phyloP scores from a whole-genome alignment of 1,140 invertebrate genomes.

The Teleopsis dalmanni region DNA sequence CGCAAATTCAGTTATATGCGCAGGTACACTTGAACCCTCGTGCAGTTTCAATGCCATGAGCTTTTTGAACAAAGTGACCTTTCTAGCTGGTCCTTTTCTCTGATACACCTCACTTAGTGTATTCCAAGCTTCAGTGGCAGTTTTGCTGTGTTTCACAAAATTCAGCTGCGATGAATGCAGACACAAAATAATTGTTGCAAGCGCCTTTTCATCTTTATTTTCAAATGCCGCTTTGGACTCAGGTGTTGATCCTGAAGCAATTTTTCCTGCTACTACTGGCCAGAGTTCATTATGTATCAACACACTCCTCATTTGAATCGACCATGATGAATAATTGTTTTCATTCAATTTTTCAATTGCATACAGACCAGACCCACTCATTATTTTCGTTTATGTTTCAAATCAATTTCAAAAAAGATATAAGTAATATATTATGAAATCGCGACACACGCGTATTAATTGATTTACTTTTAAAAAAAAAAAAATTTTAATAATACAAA shows the following conservation, averaged over 20 bases:
- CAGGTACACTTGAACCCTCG: background rate
- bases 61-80: slow-evolving; percentile 5
- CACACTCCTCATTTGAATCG: slow-evolving; percentile 14
- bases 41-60: background rate
- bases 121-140: slow-evolving; percentile 2
- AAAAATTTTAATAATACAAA: no score
- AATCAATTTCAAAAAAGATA: no score
- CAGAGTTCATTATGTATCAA: slow-evolving; percentile 8
- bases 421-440: no score
- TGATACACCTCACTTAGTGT: background rate
- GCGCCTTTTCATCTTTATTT: slow-evolving; percentile 2
- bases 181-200: background rate
- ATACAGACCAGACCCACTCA: background rate
- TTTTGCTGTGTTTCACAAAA: background rate
- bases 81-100: background rate
- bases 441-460: no score
- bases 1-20: background rate
- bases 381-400: no score
- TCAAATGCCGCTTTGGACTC: background rate
- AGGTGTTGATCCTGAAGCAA: background rate
- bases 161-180: background rate
- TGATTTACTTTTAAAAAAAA: no score
- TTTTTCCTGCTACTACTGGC: slow-evolving; percentile 2
- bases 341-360: slow-evolving; percentile 13
- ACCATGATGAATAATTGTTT: slow-evolving; percentile 10